phyloP scores from a whole-genome alignment of 2,888 invertebrate genomes.

The Mimas tiliae region DNA sequence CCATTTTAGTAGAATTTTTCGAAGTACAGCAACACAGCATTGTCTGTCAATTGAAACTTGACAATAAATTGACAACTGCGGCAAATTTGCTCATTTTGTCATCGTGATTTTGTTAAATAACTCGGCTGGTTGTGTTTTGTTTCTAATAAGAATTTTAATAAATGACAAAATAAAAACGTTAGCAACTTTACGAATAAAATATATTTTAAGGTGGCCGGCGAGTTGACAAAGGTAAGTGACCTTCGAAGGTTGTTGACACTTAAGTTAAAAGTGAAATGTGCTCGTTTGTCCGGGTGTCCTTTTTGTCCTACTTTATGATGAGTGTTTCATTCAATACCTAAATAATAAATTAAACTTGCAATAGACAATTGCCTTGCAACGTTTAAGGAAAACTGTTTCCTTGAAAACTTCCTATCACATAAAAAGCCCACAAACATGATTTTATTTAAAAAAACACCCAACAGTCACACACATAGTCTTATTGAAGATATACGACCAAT shows the following conservation, averaged over 20 bases:
- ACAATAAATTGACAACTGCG: slow-evolving; percentile 15
- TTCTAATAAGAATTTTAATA: slow-evolving; percentile 24
- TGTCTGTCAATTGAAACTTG: neutral
- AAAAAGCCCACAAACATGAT: neutral
- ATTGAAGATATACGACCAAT: too few species aligned
- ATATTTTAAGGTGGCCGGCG: slow-evolving; percentile 29
- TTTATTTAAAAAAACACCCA: too few species aligned
- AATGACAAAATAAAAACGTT: neutral
- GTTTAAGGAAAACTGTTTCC: neutral
- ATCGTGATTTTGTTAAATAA: slow-evolving; percentile 15
- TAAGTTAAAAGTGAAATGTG: slow-evolving; percentile 38
- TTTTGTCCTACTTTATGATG: slow-evolving; percentile 14
- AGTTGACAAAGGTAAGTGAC: slow-evolving; percentile 62
- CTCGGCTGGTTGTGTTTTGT: slow-evolving; percentile 33
- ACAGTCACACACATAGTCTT: too few species aligned
- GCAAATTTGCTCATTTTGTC: slow-evolving; percentile 7
- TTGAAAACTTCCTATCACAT: neutral
- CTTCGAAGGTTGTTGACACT: slow-evolving; percentile 52
- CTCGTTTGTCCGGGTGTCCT: slow-evolving; percentile 3
- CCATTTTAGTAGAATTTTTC: slow-evolving; percentile 27
- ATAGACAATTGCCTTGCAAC: neutral
- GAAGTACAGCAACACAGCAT: neutral
- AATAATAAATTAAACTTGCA: neutral
- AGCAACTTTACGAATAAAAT: neutral
- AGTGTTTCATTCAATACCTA: slow-evolving; percentile 10